A percentile compares a stretch with the other conserved stretches of the same genome.
These are phyloP conservation scores for Drosophila triauraria DNA, from an alignment of 1,140 invertebrate species.

Conservation along the genomic window DNA sequence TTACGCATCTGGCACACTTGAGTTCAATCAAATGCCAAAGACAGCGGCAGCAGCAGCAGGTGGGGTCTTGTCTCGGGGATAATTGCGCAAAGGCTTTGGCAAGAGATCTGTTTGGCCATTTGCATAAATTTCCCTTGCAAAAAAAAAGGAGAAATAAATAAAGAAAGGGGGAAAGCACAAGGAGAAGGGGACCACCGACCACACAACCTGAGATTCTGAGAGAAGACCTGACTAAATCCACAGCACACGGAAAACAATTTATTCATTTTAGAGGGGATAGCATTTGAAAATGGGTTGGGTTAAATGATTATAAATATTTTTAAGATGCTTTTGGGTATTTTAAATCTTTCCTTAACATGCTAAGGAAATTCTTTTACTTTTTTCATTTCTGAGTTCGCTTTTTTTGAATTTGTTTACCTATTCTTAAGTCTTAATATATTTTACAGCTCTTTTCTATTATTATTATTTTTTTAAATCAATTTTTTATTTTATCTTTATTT, in stretches of 20 bases:
- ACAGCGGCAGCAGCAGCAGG: conserved; percentile 74
- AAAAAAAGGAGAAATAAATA: not conserved
- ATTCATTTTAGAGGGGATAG: not conserved
- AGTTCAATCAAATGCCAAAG: conserved; percentile 74
- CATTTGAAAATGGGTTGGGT: not conserved
- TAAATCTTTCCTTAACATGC: not conserved
- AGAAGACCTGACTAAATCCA: conserved; percentile 16
- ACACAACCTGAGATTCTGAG: conserved; percentile 28
- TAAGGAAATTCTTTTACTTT: not conserved
- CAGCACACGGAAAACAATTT: conserved; percentile 14
- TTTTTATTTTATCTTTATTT: too few relatives aligned
- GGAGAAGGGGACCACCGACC: conserved; percentile 10
- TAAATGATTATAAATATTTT: not conserved
- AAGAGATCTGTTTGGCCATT: conserved; percentile 56
- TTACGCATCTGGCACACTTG: conserved; percentile 76
- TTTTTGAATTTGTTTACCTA: too few relatives aligned
- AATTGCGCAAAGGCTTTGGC: conserved; percentile 66
- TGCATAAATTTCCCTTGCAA: conserved; percentile 79
- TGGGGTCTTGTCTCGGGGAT: conserved; percentile 56
- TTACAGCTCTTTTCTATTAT: too few relatives aligned
- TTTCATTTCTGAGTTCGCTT: too few relatives aligned
- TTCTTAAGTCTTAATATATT: too few relatives aligned
- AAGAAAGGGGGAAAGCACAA: not conserved
- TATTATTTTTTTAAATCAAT: too few relatives aligned
- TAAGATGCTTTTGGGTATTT: too few relatives aligned